Base-by-base conservation (phyloP, 2,113 vertebrate genomes). In the Microtus richardsoni region DNA sequence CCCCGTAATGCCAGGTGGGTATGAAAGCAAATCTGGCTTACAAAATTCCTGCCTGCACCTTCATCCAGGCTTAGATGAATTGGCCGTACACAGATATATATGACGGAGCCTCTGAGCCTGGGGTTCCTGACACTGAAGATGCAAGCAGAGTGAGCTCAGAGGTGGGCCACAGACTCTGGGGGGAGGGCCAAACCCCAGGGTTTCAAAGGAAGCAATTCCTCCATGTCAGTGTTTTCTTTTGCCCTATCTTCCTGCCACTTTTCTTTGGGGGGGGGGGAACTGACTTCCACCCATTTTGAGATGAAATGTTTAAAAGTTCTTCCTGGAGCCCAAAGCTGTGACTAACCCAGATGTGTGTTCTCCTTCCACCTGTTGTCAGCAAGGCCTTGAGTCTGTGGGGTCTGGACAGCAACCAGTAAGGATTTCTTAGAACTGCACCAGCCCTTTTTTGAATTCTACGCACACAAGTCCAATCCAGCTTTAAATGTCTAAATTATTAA, bases 401-500 rank as follows among this genome's bases (percentile, higher is more conserved):
- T 44, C 7, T 26, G 33, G 33, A n/a, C 30, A 39, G 41, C 0
- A 3, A 78, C 33, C 41, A 24, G 71, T 21, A 74, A 64, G 91
- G 66, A 5, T 11, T 87, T 47, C 66, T 88, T 54, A 71, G 47
- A 54, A 28, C 22, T 17, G 36, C 36, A 6, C 28, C 71, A 64
- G 36, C 41, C 58, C 74, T 87, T 49, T 91, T 91, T 47, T 95
- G 36, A 87, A 13, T 95, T 89, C 92, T 83, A 22, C 47, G 28
- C 85, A 26, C 12, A 62, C 39, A 7, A 78, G 60, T n/a, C 74
- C 39, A 62, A 36, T 87, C n/a, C 30, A 70, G 28, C 77, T 93
- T 87, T 92, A 88, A 79, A 52, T 44, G 49, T 89, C 47, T 95
- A 62, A 91, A 96, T 97, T 91, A 88, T 92, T 74, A 84, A 90